These are phyloP conservation scores for Drosophila obscura DNA, from an alignment of 1,140 invertebrate species.

Conservation along the genomic window DNA sequence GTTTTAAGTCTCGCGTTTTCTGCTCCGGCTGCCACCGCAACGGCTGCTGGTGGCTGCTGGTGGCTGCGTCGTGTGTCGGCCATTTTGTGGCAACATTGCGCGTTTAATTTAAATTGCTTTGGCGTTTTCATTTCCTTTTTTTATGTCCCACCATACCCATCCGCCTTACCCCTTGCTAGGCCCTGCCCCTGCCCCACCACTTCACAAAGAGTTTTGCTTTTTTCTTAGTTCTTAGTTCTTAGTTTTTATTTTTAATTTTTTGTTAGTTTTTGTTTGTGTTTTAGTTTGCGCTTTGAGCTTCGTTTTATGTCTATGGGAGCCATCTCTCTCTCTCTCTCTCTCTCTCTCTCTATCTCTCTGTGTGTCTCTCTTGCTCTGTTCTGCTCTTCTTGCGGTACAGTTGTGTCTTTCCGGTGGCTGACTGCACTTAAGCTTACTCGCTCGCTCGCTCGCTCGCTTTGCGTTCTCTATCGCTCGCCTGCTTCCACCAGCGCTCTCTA, in stretches of 20 bases:
- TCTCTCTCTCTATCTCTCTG: slow-evolving; percentile 17
- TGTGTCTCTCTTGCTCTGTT: slow-evolving; percentile 16
- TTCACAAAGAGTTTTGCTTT: background rate
- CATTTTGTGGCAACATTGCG: slow-evolving; percentile 53
- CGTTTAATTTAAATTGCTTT: slow-evolving; percentile 79
- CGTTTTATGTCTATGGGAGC: slow-evolving; percentile 17
- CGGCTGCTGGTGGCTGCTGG: background rate
- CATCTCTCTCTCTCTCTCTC: slow-evolving; percentile 14
- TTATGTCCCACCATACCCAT: slow-evolving; percentile 12
- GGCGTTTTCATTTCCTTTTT: slow-evolving; percentile 52
- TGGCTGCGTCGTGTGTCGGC: slow-evolving; percentile 22
- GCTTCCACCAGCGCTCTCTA: no score
- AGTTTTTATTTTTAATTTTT: slow-evolving; percentile 14
- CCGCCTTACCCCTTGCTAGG: background rate
- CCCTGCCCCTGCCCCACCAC: background rate
- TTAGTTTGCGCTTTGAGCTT: slow-evolving; percentile 53
- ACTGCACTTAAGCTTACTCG: slow-evolving; percentile 15
- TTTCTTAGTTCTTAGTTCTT: slow-evolving; percentile 7
- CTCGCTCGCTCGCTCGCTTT: background rate
- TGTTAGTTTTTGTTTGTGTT: slow-evolving; percentile 13
- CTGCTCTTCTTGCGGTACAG: slow-evolving; percentile 25
- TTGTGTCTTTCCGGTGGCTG: slow-evolving; percentile 30
- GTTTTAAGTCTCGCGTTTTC: slow-evolving; percentile 51
- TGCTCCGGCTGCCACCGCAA: background rate
- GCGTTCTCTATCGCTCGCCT: no score